Percentiles rank a stretch among this genome's conserved stretches.
Evolutionary conservation across 2,888 invertebrate species (phyloP).

Genomic region (Griposia aprilina): DNA sequence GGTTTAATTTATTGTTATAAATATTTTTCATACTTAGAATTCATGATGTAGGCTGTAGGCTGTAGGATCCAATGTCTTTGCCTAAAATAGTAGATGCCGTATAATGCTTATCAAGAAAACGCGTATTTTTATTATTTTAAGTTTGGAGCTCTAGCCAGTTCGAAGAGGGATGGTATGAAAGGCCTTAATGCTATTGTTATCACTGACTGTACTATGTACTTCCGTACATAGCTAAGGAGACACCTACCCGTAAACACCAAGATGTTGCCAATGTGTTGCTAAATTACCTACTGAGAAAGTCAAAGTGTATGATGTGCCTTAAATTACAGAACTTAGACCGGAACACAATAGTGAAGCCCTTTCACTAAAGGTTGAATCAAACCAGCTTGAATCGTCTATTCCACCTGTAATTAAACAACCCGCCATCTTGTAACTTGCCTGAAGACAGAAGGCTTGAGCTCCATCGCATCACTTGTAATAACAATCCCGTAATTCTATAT

Average conservation of each 20-base stretch:
- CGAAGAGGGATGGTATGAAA: background rate
- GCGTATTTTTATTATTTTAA: background rate
- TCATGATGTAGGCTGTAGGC: background rate
- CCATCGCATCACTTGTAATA: constrained; percentile 51
- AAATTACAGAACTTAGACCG: background rate
- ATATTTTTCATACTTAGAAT: background rate
- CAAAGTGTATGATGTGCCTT: background rate
- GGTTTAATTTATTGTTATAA: background rate
- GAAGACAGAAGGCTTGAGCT: constrained; percentile 38
- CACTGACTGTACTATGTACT: background rate
- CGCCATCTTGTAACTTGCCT: background rate
- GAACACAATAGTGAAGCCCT: background rate
- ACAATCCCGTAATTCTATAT: constrained; percentile 59
- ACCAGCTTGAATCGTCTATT: background rate
- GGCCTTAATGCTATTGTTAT: background rate
- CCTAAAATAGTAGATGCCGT: background rate
- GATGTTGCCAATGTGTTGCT: too few relatives aligned
- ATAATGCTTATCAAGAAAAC: background rate
- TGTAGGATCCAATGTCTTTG: background rate
- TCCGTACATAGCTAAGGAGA: background rate
- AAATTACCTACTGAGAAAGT: background rate
- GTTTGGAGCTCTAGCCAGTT: background rate
- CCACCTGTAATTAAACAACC: constrained; percentile 5
- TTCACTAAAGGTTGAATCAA: too few relatives aligned
- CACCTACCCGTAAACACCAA: background rate